These are phyloP conservation scores for Podilymbus podiceps DNA, from an alignment of 2,113 vertebrate species.

Conservation along the genomic window DNA sequence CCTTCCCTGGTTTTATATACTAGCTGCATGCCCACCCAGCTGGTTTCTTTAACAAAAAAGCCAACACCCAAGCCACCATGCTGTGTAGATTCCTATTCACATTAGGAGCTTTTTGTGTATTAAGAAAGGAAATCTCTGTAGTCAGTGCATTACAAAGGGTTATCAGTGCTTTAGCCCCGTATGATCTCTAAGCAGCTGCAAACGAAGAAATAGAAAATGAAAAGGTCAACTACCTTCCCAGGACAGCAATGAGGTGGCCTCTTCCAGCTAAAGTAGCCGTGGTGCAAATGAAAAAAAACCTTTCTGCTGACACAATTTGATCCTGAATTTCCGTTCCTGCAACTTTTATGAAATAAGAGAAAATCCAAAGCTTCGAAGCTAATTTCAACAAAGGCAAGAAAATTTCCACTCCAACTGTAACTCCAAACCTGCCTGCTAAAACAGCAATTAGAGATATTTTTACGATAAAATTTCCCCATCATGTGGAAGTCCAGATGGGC, in stretches of 20 bases:
- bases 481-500: neutral
- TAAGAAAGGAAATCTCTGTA: neutral
- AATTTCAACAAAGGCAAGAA: neutral
- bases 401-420: neutral
- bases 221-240: neutral
- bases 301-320: neutral
- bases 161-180: neutral
- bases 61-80: neutral
- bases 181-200: neutral
- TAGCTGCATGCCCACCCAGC: neutral
- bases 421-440: neutral
- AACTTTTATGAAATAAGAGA: neutral
- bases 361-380: neutral
- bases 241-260: neutral
- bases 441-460: neutral
- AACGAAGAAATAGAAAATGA: neutral
- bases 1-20: neutral
- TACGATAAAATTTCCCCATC: neutral
- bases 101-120: neutral
- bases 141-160: neutral
- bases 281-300: neutral
- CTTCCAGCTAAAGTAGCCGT: neutral
- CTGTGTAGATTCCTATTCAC: neutral
- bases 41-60: neutral
- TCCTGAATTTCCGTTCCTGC: neutral